Conservation (phyloP, 1,140 invertebrate species). For the Pseudomyrmex gracilis region DNA sequence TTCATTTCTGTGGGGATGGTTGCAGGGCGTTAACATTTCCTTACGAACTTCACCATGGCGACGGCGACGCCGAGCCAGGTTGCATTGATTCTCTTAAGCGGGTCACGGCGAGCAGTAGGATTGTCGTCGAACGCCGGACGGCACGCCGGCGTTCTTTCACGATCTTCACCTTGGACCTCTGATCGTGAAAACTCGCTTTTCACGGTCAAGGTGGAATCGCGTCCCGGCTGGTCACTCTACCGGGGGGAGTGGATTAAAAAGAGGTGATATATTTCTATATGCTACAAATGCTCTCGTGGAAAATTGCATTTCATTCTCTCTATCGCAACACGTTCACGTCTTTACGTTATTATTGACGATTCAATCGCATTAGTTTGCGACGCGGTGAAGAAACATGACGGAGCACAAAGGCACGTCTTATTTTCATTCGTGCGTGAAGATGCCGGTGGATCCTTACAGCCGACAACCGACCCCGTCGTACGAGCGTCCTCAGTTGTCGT, state of each 20-base stretch:
- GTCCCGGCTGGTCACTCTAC: not conserved
- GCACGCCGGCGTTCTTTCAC: not conserved
- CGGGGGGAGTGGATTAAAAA: slow-evolving; percentile 12
- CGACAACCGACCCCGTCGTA: slow-evolving; percentile 88
- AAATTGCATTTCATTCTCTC: not conserved
- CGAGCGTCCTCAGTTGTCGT: slow-evolving; percentile 84
- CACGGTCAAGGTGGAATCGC: not conserved
- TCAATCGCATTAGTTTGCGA: not conserved
- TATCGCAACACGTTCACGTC: not conserved
- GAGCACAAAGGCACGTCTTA: slow-evolving; percentile 82
- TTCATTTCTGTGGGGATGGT: slow-evolving; percentile 26
- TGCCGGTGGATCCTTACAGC: slow-evolving; percentile 88
- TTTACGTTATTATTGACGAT: not conserved
- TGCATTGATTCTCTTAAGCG: slow-evolving; percentile 65
- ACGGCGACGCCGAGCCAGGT: slow-evolving; percentile 57
- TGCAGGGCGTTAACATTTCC: slow-evolving; percentile 43
- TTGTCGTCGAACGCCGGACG: not conserved
- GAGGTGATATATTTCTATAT: not conserved
- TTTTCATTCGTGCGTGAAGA: slow-evolving; percentile 87
- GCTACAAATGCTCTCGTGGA: no score
- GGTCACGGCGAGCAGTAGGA: slow-evolving; percentile 1
- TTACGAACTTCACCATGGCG: slow-evolving; percentile 66
- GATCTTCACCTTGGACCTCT: not conserved
- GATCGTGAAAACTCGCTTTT: not conserved
- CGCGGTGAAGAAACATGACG: slow-evolving; percentile 72